A percentile compares a stretch with the other conserved stretches of the same genome.
These are phyloP conservation scores for Bos taurus DNA, from an alignment of 2,113 vertebrate genomes.

Conservation along the genomic window DNA sequence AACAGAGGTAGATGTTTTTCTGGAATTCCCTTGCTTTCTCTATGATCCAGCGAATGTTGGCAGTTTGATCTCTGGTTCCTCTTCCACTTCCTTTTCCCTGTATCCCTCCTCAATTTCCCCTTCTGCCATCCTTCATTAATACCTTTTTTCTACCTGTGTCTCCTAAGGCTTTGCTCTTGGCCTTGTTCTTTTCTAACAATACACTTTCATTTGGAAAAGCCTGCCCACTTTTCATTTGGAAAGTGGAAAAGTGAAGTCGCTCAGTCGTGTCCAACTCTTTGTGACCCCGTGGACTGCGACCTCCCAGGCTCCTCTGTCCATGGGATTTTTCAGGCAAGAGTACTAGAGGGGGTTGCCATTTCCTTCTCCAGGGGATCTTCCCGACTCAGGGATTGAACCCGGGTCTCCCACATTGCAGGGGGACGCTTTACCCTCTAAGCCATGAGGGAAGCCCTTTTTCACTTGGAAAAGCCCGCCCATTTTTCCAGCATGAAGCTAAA, in stretches of 20 bases:
- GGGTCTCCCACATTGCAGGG: background rate
- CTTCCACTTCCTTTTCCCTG: background rate
- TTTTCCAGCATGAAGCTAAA: background rate
- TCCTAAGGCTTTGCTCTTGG: background rate
- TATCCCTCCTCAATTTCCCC: background rate
- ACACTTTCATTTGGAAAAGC: background rate
- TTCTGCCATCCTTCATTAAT: background rate
- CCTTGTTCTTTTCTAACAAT: background rate
- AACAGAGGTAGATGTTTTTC: background rate
- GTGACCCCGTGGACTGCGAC: background rate
- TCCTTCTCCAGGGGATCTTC: background rate
- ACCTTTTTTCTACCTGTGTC: background rate
- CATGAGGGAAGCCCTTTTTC: background rate
- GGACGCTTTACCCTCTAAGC: background rate
- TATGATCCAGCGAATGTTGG: background rate
- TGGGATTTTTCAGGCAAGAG: background rate
- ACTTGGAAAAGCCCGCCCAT: background rate
- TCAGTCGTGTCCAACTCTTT: background rate
- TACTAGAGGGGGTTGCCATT: background rate
- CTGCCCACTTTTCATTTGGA: background rate
- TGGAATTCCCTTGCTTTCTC: background rate
- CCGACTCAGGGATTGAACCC: background rate
- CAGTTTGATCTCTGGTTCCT: background rate
- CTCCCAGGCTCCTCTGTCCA: background rate
- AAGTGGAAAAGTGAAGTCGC: background rate